Base-by-base conservation (phyloP, 2,888 invertebrate genomes). In the Hemaris fuciformis region DNA sequence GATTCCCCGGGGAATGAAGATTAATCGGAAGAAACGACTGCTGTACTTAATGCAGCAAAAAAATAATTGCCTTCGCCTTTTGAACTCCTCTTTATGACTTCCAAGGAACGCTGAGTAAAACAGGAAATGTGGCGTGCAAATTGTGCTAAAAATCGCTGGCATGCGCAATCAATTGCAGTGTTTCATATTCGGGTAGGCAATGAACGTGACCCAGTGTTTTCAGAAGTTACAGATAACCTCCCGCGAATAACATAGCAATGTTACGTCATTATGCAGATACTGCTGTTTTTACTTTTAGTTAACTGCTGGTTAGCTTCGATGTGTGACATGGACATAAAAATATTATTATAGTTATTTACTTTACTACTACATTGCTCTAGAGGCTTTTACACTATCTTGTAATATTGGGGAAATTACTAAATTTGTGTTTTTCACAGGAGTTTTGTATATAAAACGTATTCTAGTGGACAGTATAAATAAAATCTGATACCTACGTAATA, bases 211-310 rank as follows among this genome's bases (percentile, higher is more conserved):
- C 65, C 59, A 60, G 22, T 59, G 62, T 59, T 64, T 57, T 57
- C 22, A 13, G 48, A 46, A 65, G 69, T 69, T 69, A 66, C 65
- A 59, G 62, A 66, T 68, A 65, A 62, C 65, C 62, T 67, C 67
- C 64, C 66, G 62, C 64, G 62, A 64, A 43, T 59, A 45, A 45
- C 48, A 62, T 56, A 57, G n/a, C n/a, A n/a, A n/a, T n/a, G n/a
- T 63, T 62, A 60, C 64, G 62, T 58, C 59, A 64, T 31, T 27
- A 57, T n/a, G 43, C 18, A 38, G 57, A 18, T 45, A 25, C 25
- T 41, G 8, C 25, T 43, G 23, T 6, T 10, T 8, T 7, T 10
- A 59, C 13, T 20, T 20, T 20, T 46, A 60, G 61, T 57, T 61
- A 61, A 57, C 34, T 23, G 4, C 31, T 53, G 31, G 53, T 53